These are phyloP conservation scores for Rhyacichthys aspro DNA, from an alignment of 2,797 vertebrate genomes.

Conservation along the genomic window DNA sequence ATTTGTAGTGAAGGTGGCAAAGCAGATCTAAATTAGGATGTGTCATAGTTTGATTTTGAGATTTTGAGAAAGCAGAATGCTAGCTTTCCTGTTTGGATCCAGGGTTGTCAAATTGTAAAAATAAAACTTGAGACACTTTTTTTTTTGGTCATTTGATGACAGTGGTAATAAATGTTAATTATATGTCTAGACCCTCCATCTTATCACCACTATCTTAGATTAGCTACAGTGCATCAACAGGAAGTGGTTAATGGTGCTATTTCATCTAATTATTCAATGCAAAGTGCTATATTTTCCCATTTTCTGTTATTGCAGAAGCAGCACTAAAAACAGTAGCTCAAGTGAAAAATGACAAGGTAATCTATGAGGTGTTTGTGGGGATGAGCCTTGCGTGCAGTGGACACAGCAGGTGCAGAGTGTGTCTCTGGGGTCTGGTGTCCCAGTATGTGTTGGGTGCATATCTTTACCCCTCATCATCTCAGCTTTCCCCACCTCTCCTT, in stretches of 20 bases:
- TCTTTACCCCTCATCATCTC: slow-evolving; percentile 61
- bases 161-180: slow-evolving; percentile 18
- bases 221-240: not conserved
- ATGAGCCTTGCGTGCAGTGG: slow-evolving; percentile 65
- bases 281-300: not conserved
- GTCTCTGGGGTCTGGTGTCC: slow-evolving; percentile 64
- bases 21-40: slow-evolving; percentile 59
- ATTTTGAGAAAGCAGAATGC: slow-evolving; percentile 38
- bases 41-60: slow-evolving; percentile 53
- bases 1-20: slow-evolving; percentile 46
- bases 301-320: not conserved
- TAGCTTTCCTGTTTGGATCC: slow-evolving; percentile 6
- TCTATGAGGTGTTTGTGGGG: slow-evolving; percentile 66
- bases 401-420: slow-evolving; percentile 67
- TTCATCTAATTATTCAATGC: not conserved
- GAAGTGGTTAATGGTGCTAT: not conserved
- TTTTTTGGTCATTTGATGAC: slow-evolving; percentile 10
- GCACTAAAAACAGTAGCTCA: not conserved
- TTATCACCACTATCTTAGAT: slow-evolving; percentile 9
- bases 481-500: slow-evolving; percentile 69
- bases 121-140: slow-evolving; percentile 22
- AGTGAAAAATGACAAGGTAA: slow-evolving; percentile 29
- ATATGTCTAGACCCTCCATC: not conserved
- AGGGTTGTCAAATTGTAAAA: slow-evolving; percentile 33
- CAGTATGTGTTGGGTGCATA: slow-evolving; percentile 58